Evolutionary conservation across 2,888 invertebrate genomes (phyloP).

Genomic region (Dasypogon diadema): DNA sequence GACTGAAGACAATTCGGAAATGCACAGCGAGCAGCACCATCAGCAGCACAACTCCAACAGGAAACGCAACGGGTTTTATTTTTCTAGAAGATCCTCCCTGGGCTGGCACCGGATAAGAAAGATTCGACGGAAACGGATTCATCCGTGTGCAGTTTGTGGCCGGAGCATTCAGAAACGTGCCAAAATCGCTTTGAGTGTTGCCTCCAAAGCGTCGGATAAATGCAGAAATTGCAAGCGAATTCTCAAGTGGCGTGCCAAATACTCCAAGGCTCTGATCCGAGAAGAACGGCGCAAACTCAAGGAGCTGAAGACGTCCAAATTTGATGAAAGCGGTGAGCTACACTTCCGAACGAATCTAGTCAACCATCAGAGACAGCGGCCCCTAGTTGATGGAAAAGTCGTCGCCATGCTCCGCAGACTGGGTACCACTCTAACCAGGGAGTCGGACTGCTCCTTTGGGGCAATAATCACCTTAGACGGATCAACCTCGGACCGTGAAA

Average conservation of each 20-base stretch:
- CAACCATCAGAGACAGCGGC: conserved; percentile 57
- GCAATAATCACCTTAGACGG: not conserved
- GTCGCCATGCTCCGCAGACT: conserved; percentile 66
- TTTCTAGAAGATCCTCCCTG: conserved; percentile 54
- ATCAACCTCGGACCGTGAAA: not conserved
- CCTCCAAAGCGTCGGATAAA: conserved; percentile 51
- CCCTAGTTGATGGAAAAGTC: conserved; percentile 65
- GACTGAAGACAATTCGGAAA: conserved; percentile 23
- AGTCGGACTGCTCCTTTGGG: conserved; percentile 51
- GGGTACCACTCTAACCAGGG: conserved; percentile 65
- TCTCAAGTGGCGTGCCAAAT: conserved; percentile 59
- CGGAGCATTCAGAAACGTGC: conserved; percentile 52
- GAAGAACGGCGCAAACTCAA: conserved; percentile 52
- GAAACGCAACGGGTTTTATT: conserved; percentile 57
- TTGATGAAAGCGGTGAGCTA: conserved; percentile 23
- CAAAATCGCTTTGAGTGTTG: not conserved
- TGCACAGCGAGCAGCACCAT: conserved; percentile 25
- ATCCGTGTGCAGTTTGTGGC: conserved; percentile 61
- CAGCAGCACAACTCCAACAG: conserved; percentile 6
- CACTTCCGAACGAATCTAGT: conserved; percentile 36
- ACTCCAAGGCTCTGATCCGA: conserved; percentile 55
- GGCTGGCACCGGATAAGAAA: conserved; percentile 55
- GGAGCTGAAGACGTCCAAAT: conserved; percentile 52
- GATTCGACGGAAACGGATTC: conserved; percentile 58
- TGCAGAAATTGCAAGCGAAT: conserved; percentile 61